A percentile compares a stretch with the other conserved stretches of the same genome.
Conservation (phyloP, 2,797 vertebrate genomes). For the Agapornis canus region DNA sequence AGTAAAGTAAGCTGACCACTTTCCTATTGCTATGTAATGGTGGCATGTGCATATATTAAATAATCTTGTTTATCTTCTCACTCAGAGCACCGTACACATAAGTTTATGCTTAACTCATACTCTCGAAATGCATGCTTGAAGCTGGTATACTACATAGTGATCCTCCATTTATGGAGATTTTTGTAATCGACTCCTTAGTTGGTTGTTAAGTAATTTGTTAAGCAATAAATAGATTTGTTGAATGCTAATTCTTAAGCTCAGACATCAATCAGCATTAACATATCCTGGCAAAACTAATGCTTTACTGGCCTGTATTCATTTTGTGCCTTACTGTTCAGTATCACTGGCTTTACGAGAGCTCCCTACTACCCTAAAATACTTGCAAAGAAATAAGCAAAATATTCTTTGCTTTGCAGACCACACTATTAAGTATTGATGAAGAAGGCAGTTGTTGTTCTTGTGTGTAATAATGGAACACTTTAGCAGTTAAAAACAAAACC, state of each 20-base stretch:
- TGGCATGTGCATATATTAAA: not conserved
- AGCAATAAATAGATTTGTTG: slow-evolving; percentile 32
- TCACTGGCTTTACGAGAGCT: not conserved
- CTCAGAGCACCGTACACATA: fast-evolving
- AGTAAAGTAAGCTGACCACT: not conserved
- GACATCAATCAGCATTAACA: not conserved
- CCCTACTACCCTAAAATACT: not conserved
- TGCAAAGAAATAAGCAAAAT: not conserved
- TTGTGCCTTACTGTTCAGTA: not conserved
- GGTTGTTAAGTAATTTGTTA: slow-evolving; percentile 13
- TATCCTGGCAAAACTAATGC: not conserved
- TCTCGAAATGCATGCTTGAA: not conserved
- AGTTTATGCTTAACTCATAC: not conserved
- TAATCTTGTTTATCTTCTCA: not conserved
- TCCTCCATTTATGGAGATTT: not conserved
- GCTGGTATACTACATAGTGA: not conserved
- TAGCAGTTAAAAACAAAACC: not conserved
- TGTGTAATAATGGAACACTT: not conserved
- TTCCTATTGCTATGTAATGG: not conserved
- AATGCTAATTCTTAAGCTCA: not conserved
- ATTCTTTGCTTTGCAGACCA: not conserved
- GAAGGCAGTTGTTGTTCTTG: not conserved
- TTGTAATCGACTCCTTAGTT: not conserved
- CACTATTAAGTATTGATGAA: not conserved
- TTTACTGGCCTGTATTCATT: not conserved